Evolutionary conservation across 1,140 invertebrate genomes (phyloP).

Genomic region (Brachionus rotundiformis): DNA sequence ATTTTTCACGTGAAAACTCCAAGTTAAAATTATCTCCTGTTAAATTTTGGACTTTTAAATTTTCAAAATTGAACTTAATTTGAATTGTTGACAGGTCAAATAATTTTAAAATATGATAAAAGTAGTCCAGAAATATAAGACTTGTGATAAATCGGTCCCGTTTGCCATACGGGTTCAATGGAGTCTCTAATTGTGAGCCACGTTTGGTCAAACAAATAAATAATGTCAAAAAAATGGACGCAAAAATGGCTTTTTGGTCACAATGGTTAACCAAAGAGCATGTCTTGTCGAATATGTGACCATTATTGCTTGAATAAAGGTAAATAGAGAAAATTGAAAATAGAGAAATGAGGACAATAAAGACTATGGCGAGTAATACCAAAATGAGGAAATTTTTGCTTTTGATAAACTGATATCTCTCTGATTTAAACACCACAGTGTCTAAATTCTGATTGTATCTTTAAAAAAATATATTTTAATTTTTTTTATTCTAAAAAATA

Average conservation of each 20-base stretch:
- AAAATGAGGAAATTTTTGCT: not conserved
- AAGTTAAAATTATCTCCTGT: not conserved
- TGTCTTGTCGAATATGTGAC: not conserved
- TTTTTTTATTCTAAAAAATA: too few relatives aligned
- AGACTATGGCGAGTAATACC: not conserved
- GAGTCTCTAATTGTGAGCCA: not conserved
- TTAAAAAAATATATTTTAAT: not conserved
- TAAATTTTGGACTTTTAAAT: not conserved
- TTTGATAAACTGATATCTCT: not conserved
- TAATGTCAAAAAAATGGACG: not conserved
- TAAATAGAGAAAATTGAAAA: not conserved
- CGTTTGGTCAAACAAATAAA: not conserved
- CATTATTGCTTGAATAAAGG: not conserved
- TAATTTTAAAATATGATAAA: constrained; percentile 30
- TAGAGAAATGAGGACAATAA: not conserved
- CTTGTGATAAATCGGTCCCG: constrained; percentile 3
- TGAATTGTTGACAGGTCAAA: not conserved
- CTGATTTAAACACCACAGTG: not conserved
- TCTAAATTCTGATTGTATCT: not conserved
- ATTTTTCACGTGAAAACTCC: not conserved
- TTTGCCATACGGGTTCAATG: constrained; percentile 41
- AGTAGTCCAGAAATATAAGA: constrained; percentile 17
- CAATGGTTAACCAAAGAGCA: not conserved
- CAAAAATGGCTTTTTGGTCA: not conserved
- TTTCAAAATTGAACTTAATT: not conserved